phyloP scores from a whole-genome alignment of 2,888 invertebrate species.

The Amphiduros pacificus region DNA sequence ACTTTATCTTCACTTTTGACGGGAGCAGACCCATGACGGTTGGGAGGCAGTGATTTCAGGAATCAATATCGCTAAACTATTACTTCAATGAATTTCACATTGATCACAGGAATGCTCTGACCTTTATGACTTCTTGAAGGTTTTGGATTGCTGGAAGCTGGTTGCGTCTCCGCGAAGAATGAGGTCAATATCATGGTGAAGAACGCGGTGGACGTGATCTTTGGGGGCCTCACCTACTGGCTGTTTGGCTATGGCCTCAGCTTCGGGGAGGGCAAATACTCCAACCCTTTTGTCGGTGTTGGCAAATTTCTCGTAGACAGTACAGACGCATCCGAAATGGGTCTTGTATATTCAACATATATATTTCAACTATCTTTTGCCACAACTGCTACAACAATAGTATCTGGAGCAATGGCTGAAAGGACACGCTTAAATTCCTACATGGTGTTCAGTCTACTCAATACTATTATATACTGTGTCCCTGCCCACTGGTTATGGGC shows the following conservation, averaged over 20 bases:
- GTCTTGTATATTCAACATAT: conserved; percentile 83
- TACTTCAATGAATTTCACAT: no score
- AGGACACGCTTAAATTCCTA: conserved; percentile 49
- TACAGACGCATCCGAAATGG: conserved; percentile 71
- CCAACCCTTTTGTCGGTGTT: conserved; percentile 73
- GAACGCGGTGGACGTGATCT: conserved; percentile 48
- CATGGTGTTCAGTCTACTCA: conserved; percentile 48
- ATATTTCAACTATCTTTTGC: conserved; percentile 29
- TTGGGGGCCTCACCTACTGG: conserved; percentile 48
- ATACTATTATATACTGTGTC: conserved; percentile 51
- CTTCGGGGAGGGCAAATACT: conserved; percentile 27
- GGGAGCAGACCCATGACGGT: no score
- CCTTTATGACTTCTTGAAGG: conserved; percentile 29
- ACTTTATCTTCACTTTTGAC: no score
- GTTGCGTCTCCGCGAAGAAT: conserved; percentile 43
- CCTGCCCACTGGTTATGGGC: conserved; percentile 60
- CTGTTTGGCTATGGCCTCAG: conserved; percentile 45
- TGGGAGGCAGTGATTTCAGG: no score
- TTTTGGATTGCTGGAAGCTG: conserved; percentile 48
- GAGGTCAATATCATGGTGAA: conserved; percentile 52
- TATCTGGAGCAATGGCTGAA: conserved; percentile 51
- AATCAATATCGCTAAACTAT: no score
- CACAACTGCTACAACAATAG: conserved; percentile 24
- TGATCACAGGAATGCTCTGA: not conserved
- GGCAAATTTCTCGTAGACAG: conserved; percentile 78